Percentiles rank a stretch among this genome's conserved stretches.
phyloP scores from a whole-genome alignment of 2,113 vertebrate species.

The Mus musculus region GRCm39 chr10:96484001-96484500 shows the following conservation, averaged over 20 bases:
- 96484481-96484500: background rate
- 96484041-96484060: slow-evolving; percentile 29
- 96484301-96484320: background rate
- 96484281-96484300: background rate
- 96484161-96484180: background rate
- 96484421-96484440: background rate
- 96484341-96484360: background rate
- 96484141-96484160: slow-evolving; percentile 3
- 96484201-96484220: background rate
- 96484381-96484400: background rate
- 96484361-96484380: background rate
- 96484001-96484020: background rate
- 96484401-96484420: background rate
- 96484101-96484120: background rate
- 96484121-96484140: background rate
- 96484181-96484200: background rate
- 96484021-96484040: background rate
- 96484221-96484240: background rate
- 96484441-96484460: background rate
- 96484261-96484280: background rate
- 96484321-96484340: background rate
- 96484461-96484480: background rate
- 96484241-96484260: background rate
- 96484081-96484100: slow-evolving; percentile 8
- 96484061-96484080: slow-evolving; percentile 31